Percentiles rank a stretch among this genome's conserved stretches.
These are phyloP conservation scores for Metalampra italica DNA, from an alignment of 2,888 invertebrate genomes.

Conservation along the genomic window DNA sequence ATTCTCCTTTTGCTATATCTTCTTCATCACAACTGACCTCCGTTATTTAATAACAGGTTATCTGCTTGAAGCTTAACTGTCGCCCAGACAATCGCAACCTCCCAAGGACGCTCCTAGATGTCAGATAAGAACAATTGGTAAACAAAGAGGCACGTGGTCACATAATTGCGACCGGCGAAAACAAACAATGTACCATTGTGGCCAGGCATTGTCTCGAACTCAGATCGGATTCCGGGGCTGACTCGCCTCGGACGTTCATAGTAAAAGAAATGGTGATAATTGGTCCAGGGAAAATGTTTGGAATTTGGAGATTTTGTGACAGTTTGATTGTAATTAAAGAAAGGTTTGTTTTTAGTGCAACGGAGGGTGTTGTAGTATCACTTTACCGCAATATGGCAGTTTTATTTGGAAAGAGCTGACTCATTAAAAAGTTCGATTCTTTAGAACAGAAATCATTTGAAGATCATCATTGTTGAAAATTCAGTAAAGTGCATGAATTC, in stretches of 20 bases:
- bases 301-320: background rate
- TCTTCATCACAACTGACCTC: background rate
- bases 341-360: background rate
- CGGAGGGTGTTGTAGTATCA: too few relatives aligned
- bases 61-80: background rate
- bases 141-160: conserved; percentile 60
- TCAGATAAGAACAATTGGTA: conserved; percentile 64
- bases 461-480: too few relatives aligned
- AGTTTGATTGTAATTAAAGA: background rate
- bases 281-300: background rate
- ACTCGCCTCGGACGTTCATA: conserved; percentile 21
- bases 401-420: too few relatives aligned
- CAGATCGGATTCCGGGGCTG: background rate
- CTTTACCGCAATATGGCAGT: too few relatives aligned
- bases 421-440: too few relatives aligned
- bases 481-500: too few relatives aligned
- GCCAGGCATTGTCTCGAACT: background rate
- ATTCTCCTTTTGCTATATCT: too few relatives aligned
- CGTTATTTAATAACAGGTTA: background rate
- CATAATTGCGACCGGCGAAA: conserved; percentile 53
- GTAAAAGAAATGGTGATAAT: conserved; percentile 18
- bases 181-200: conserved; percentile 49
- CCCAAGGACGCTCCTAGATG: conserved; percentile 59
- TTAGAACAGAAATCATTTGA: too few relatives aligned
- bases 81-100: background rate